Base-by-base conservation (phyloP, 1,140 invertebrate species). In the Amphibalanus amphitrite region DNA sequence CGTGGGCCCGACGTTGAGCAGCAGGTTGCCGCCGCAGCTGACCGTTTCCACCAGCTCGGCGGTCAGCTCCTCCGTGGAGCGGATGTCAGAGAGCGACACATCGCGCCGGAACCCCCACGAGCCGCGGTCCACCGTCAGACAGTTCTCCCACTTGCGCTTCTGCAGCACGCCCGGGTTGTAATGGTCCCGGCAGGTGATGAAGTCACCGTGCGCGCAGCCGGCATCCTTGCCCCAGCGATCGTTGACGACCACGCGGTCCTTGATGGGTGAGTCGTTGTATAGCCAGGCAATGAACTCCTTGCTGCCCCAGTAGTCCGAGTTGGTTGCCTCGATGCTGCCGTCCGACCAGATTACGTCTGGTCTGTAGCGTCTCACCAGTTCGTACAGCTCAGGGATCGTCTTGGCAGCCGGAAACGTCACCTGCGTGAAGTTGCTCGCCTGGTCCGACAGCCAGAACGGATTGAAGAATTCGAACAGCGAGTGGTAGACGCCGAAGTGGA, bases 241-340 rank as follows among this genome's bases (percentile, higher is more conserved):
- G 81, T 95, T 95, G 0, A 88, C 88, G 0, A 96, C 91, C 17
- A 97, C 85, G 8, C 86, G 89, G 70, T 95, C 86, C 77, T 88
- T 89, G 0, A 97, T 90, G 0, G 95, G 93, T 79, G 93, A 97
- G 17, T 94, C 88, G 79, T 96, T 97, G 76, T 95, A 98, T 0
- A 98, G 81, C 93, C 94, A 98, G 17, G 94, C 88, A 3, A 98
- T 81, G 75, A 84, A 85, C 64, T 81, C 78, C 69, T 67, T 69
- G 3, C 78, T 78, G 68, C 81, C 81, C 85, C 85, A 98, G 77
- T 97, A 97, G 0, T 83, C 82, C 75, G 78, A 77, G 65, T 25
- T 17, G 8, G 73, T 69, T 29, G 77, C 72, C 69, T 78, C 80
- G 80, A 80, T 81, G 69, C 85, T 83, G 3, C 94, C 94, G 80